These are phyloP conservation scores for Pseudoips prasinana DNA, from an alignment of 2,888 invertebrate species.

Conservation along the genomic window DNA sequence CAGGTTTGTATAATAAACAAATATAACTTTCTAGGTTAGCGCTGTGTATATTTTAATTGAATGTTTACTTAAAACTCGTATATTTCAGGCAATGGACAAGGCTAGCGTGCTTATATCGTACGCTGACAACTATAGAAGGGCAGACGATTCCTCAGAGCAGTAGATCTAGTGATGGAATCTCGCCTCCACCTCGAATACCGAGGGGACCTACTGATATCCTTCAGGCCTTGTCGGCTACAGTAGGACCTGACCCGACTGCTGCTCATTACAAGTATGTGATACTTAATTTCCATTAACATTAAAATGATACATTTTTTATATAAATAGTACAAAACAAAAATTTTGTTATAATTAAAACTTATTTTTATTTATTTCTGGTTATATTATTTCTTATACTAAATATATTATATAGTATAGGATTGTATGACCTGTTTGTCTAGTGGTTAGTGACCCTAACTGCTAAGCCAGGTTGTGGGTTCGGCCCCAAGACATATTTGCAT, in stretches of 20 bases:
- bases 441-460: too few relatives aligned
- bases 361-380: too few relatives aligned
- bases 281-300: too few relatives aligned
- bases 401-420: too few relatives aligned
- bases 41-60: constrained; percentile 1
- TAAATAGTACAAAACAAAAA: too few relatives aligned
- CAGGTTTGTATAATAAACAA: constrained; percentile 36
- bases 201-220: constrained; percentile 92
- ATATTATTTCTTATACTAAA: neutral
- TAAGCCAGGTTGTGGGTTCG: too few relatives aligned
- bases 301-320: too few relatives aligned
- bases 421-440: too few relatives aligned
- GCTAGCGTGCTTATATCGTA: constrained; percentile 58
- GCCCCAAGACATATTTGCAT: too few relatives aligned
- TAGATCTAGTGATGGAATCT: constrained; percentile 64
- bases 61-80: constrained; percentile 12
- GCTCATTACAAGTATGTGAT: constrained; percentile 87
- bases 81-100: constrained; percentile 60
- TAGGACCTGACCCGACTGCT: constrained; percentile 91
- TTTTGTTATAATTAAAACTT: too few relatives aligned
- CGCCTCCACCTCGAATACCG: constrained; percentile 86
- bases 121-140: constrained; percentile 57
- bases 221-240: constrained; percentile 89
- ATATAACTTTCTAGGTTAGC: constrained; percentile 18
- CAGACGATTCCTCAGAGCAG: constrained; percentile 59